These are phyloP conservation scores for Ammospiza maritima DNA, from an alignment of 2,797 vertebrate species.

Conservation along the genomic window DNA sequence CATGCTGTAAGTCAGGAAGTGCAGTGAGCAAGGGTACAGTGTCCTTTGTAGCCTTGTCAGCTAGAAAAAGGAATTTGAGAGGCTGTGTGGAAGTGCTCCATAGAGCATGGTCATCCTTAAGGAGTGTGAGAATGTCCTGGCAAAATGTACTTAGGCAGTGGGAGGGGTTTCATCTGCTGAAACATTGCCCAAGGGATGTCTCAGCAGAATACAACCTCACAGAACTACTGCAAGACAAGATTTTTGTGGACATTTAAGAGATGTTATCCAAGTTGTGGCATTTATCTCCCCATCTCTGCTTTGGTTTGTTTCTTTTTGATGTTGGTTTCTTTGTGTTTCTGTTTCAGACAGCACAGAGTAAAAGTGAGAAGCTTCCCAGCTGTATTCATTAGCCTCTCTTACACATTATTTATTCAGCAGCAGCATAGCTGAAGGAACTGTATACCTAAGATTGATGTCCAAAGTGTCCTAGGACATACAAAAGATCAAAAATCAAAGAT, in stretches of 20 bases:
- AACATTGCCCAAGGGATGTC: not conserved
- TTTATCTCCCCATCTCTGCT: not conserved
- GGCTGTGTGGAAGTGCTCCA: not conserved
- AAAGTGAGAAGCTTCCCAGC: not conserved
- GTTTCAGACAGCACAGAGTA: not conserved
- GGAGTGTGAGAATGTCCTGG: not conserved
- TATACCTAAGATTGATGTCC: not conserved
- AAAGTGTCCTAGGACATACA: not conserved
- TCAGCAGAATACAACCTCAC: accelerated
- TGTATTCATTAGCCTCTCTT: not conserved
- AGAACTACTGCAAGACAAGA: not conserved
- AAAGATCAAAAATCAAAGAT: not conserved
- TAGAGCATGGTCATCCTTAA: not conserved
- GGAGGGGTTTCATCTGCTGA: not conserved
- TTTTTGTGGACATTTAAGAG: not conserved
- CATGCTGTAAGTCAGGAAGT: not conserved
- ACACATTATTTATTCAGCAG: not conserved
- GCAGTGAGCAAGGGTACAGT: not conserved
- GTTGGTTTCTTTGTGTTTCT: not conserved
- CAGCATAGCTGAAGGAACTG: not conserved
- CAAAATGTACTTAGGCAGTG: not conserved
- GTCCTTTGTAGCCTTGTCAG: not conserved
- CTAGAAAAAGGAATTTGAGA: not conserved
- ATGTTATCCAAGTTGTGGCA: not conserved
- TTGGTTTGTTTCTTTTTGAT: not conserved